These are phyloP conservation scores for Bufo gargarizans DNA, from an alignment of 2,113 vertebrate species.

Conservation along the genomic window DNA sequence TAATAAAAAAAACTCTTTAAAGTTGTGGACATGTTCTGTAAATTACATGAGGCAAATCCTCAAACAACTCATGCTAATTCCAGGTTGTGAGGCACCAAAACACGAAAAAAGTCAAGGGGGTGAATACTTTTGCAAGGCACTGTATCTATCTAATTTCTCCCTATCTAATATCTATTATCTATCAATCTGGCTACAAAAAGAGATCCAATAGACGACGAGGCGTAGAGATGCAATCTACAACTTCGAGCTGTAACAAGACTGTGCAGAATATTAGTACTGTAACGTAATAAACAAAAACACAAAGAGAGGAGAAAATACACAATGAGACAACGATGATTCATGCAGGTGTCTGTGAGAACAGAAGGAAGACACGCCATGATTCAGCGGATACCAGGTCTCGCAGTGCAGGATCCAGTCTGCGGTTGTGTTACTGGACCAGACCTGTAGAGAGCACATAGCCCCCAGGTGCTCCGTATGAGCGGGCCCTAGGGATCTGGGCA, in stretches of 20 bases:
- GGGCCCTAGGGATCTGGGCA: not conserved
- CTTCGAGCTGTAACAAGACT: not conserved
- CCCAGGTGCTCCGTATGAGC: not conserved
- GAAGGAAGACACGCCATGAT: not conserved
- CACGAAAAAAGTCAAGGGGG: too few relatives aligned
- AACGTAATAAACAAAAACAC: not conserved
- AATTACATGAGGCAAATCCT: too few relatives aligned
- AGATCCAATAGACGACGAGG: not conserved
- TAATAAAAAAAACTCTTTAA: too few relatives aligned
- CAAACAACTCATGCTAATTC: too few relatives aligned
- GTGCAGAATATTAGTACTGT: not conserved
- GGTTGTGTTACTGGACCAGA: not conserved
- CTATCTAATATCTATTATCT: not conserved
- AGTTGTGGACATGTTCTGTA: too few relatives aligned
- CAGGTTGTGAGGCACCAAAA: too few relatives aligned
- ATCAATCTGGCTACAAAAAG: not conserved
- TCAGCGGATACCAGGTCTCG: not conserved
- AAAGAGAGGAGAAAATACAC: not conserved
- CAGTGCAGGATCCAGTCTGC: not conserved
- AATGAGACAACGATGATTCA: not conserved
- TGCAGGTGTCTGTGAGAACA: not conserved
- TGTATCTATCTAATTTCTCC: not conserved
- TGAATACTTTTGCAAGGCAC: too few relatives aligned
- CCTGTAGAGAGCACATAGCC: not conserved
- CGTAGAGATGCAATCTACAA: not conserved